Percentiles rank a stretch among this genome's conserved stretches.
phyloP scores from a whole-genome alignment of 2,113 vertebrate species.

The Equus quagga region DNA sequence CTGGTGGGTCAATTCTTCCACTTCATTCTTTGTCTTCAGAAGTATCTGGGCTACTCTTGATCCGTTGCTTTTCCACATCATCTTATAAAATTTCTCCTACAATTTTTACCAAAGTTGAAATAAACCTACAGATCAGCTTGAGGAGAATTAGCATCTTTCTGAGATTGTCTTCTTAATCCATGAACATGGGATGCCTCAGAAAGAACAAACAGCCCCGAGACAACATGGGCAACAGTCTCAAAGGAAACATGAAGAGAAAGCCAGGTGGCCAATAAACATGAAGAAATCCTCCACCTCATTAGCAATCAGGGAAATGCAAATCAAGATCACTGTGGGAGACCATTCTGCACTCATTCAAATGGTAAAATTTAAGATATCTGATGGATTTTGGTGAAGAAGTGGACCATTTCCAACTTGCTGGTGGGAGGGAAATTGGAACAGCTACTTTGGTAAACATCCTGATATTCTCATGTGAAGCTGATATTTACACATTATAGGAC shows the following conservation, averaged over 20 bases:
- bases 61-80: not conserved
- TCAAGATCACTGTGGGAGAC: not conserved
- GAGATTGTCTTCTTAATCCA: not conserved
- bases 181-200: not conserved
- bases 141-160: not conserved
- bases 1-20: not conserved
- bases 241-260: not conserved
- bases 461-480: not conserved
- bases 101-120: not conserved
- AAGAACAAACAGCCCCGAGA: not conserved
- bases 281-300: not conserved
- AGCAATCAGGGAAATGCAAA: not conserved
- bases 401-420: not conserved
- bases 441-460: not conserved
- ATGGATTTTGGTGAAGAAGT: not conserved
- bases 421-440: not conserved
- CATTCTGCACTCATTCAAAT: not conserved
- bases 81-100: not conserved
- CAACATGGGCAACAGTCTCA: not conserved
- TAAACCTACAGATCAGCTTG: not conserved
- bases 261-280: not conserved
- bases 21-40: not conserved
- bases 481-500: not conserved
- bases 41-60: not conserved
- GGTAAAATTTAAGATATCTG: not conserved